Base-by-base conservation (phyloP, 2,113 vertebrate genomes). In the Bagarius yarrelli region DNA sequence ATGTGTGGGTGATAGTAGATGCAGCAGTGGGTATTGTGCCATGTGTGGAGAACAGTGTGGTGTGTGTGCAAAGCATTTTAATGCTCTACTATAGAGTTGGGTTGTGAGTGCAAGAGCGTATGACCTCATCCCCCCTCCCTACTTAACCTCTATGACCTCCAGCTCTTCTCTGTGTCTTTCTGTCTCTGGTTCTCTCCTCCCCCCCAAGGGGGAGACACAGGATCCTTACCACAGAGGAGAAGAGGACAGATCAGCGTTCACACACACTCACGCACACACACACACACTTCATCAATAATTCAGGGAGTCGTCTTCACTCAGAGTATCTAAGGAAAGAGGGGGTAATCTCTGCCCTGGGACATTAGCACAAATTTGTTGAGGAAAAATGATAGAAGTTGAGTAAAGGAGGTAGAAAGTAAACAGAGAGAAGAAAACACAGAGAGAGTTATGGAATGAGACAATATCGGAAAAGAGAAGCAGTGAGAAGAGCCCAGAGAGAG, bases 311-410 rank as follows among this genome's bases (percentile, higher is more conserved):
- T 82, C 87, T 88, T 86, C 89, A 83, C 85, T 81, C 86, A 86
- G 66, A 84, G 89, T 70, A 66, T 86, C 89, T 86, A 14, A 76
- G 63, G 77, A 47, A 89, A 86, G 85, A 84, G 76, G 60, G 86
- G 83, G 88, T 91, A 91, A 93, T 93, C 92, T 93, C 92, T 92
- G 91, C 87, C 86, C 85, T 90, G 92, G 92, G 91, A 93, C 91
- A 87, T 84, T 80, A 80, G 84, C 81, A 89, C 87, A 88, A 83
- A 87, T 86, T 84, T 88, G 85, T 86, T 78, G 78, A 79, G 53
- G 44, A 66, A 19, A 8, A 44, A 30, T 6, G 14, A 14, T 53
- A 27, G 30, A 18, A 75, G 63, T 73, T 84, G 74, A 32, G 47
- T 56, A 21, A 57, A 67, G 61, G 73, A 69, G 6, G 34, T 21